Conservation (phyloP, 2,888 invertebrate species). For the Linnaemya vulpina region DNA sequence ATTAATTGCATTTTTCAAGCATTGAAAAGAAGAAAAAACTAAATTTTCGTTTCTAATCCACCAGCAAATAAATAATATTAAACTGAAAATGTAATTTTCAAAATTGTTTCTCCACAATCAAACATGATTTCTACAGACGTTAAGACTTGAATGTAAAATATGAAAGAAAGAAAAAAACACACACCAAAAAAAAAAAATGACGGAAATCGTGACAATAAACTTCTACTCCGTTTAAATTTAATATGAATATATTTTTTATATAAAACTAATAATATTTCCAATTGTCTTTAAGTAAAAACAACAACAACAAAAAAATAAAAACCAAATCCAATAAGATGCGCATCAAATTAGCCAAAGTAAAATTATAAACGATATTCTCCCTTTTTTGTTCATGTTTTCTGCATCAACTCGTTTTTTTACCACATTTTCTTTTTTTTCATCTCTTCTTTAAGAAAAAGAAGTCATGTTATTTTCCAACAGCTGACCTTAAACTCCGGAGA, state of each 20-base stretch:
- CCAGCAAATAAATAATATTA: neutral
- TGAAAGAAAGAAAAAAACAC: neutral
- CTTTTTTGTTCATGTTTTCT: neutral
- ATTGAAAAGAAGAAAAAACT: neutral
- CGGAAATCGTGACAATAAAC: constrained; percentile 67
- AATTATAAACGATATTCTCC: constrained; percentile 20
- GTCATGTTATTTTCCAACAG: constrained; percentile 40
- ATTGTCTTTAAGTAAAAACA: neutral
- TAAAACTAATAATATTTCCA: constrained; percentile 16
- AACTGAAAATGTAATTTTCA: constrained; percentile 20
- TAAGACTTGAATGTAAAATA: constrained; percentile 25
- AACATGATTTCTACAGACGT: constrained; percentile 37
- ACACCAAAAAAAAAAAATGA: constrained; percentile 39
- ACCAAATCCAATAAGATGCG: constrained; percentile 51
- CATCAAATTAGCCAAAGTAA: constrained; percentile 60
- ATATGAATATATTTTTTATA: constrained; percentile 35
- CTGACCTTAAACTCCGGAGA: constrained; percentile 39
- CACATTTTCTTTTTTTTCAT: neutral
- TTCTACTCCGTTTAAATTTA: constrained; percentile 52
- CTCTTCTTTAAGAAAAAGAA: neutral
- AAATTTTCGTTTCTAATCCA: neutral
- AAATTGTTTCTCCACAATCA: constrained; percentile 17
- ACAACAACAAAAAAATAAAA: neutral
- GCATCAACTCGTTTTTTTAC: neutral
- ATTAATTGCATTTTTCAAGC: constrained; percentile 51